These are phyloP conservation scores for Batillaria attramentaria DNA, from an alignment of 1,140 invertebrate genomes.

Conservation along the genomic window DNA sequence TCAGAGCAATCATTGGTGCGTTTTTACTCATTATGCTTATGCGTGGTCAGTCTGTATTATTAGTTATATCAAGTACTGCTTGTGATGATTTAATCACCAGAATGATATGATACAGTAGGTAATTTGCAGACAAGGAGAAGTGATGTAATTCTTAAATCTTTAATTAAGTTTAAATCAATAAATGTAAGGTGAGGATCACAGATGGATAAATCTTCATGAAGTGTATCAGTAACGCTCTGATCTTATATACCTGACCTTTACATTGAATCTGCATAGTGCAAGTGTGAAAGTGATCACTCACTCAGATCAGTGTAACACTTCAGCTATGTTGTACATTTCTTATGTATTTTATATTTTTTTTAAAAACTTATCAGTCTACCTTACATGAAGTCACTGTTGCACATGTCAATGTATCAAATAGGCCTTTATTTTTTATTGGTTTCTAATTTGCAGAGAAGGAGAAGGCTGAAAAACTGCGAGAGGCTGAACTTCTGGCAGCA, in stretches of 20 bases:
- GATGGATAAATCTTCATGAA: no score
- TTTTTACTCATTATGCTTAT: not conserved
- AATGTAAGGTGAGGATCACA: not conserved
- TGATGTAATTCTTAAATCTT: not conserved
- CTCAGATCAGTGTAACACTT: not conserved
- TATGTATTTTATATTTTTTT: not conserved
- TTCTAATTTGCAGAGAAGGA: constrained; percentile 53
- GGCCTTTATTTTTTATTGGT: not conserved
- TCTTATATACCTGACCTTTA: no score
- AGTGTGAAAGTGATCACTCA: not conserved
- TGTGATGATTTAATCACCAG: not conserved
- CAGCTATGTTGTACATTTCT: not conserved
- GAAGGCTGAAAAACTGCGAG: constrained; percentile 44
- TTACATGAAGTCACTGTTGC: not conserved
- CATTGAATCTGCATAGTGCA: no score
- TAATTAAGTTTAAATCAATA: not conserved
- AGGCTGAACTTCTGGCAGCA: constrained; percentile 50
- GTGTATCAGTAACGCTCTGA: no score
- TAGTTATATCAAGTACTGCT: not conserved
- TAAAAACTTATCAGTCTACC: not conserved
- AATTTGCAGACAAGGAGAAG: not conserved
- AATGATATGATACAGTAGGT: not conserved
- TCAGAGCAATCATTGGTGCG: constrained; percentile 8
- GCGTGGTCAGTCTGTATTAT: not conserved
- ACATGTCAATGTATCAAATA: not conserved